These are phyloP conservation scores for Diaperis boleti DNA, from an alignment of 2,888 invertebrate species.

Conservation along the genomic window DNA sequence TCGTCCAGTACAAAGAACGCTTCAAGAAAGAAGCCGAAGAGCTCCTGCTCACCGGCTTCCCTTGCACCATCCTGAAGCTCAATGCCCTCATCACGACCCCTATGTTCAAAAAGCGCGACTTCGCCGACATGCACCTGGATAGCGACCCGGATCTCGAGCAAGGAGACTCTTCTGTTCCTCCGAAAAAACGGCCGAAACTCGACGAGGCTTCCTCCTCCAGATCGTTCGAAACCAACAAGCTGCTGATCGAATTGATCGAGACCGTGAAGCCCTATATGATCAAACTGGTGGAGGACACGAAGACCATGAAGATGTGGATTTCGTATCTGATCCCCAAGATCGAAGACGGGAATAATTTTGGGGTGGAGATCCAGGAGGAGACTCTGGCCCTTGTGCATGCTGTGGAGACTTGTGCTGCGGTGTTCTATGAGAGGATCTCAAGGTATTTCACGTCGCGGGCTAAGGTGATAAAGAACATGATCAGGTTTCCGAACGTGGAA, in stretches of 20 bases:
- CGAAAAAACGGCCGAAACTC: background rate
- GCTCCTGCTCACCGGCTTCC: slow-evolving; percentile 16
- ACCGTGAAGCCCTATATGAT: slow-evolving; percentile 26
- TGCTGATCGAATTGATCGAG: slow-evolving; percentile 11
- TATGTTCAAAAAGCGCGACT: background rate
- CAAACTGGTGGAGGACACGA: slow-evolving; percentile 27
- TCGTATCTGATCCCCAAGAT: slow-evolving; percentile 27
- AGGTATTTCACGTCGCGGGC: slow-evolving; percentile 14
- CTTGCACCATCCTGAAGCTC: background rate
- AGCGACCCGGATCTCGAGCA: slow-evolving; percentile 1
- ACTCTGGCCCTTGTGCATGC: slow-evolving; percentile 14
- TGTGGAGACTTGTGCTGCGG: slow-evolving; percentile 6
- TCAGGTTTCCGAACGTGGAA: slow-evolving; percentile 15
- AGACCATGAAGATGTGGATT: slow-evolving; percentile 32
- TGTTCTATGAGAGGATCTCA: slow-evolving; percentile 14
- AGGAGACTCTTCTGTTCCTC: slow-evolving; percentile 9
- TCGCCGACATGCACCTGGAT: background rate
- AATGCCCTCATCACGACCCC: background rate
- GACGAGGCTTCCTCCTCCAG: background rate
- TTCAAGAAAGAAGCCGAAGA: slow-evolving; percentile 30
- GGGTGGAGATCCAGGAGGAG: slow-evolving; percentile 25
- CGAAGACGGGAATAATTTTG: slow-evolving; percentile 26
- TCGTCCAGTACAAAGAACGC: slow-evolving; percentile 23
- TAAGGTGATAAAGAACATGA: slow-evolving; percentile 7
- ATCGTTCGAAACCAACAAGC: slow-evolving; percentile 6